Evolutionary conservation across 2,797 vertebrate species (phyloP), one percentile per base, ranked within the genome.

Genomic region (Thunnus albacares): DNA sequence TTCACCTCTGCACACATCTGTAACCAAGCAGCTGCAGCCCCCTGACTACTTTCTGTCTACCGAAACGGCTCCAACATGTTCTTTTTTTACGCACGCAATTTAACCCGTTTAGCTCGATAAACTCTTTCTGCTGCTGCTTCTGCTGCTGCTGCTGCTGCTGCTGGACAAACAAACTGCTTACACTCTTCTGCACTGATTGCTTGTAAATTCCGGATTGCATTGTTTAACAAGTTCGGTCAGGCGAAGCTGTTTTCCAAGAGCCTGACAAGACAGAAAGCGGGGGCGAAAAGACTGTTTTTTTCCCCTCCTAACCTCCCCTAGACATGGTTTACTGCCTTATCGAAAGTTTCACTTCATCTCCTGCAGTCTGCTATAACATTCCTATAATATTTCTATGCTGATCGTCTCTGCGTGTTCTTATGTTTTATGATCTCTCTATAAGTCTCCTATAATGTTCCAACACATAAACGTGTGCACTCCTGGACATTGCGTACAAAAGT

Each of bases 1-100:
- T 80, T 79, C 78, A 86, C 85, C 83, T 80, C 80, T 71, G 80
- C 51, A 10, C 72, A 26, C 60, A 90, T 89, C 84, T 90, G 86
- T n/a, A 87, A 65, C 71, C 38, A 11, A 20, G 14, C 38, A 49
- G 30, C 62, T 6, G n/a, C 57, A 52, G 60, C 58, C 61, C 12
- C 61, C 17, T 13, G 35, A 38, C 71, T 45, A 4, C 60, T 22
- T 15, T 64, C 67, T 22, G 17, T 6, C 52, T 1, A 0, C 38
- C 20, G 75, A 85, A 85, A 87, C 84, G 67, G 67, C 68, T 83
- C 14, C 83, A 82, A 10, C 1, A 24, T 90, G 89, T 65, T 71
- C 5, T 6, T 56, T 10, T 10, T 47, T 57, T 30, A 81, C 52
- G 22, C 83, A 61, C 49, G 30, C 38, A 10, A 5, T 22, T 64